Percentiles rank a stretch among this genome's conserved stretches.
Conservation (phyloP, 1,140 invertebrate species). For the Aphidius gifuensis region DNA sequence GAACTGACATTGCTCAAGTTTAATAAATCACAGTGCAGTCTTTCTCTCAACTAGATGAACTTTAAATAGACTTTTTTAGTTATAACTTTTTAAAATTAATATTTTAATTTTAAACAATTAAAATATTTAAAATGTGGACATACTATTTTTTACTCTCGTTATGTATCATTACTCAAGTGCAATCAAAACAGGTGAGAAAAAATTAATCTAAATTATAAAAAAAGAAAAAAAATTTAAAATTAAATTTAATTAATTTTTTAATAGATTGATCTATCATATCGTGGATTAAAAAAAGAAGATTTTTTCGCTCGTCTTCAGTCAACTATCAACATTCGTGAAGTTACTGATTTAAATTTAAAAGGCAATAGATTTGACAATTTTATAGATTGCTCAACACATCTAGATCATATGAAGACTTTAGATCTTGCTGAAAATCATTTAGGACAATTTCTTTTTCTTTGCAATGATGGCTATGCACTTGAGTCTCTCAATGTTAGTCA, state of each 20-base stretch:
- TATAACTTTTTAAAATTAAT: not conserved
- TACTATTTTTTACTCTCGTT: slow-evolving; percentile 1
- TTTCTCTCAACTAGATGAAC: slow-evolving; percentile 28
- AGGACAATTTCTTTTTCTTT: slow-evolving; percentile 47
- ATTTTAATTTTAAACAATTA: not conserved
- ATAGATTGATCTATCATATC: slow-evolving; percentile 45
- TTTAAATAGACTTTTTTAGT: not conserved
- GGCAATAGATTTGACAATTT: slow-evolving; percentile 50
- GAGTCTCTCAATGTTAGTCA: slow-evolving; percentile 46
- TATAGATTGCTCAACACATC: slow-evolving; percentile 48
- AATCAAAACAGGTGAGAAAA: slow-evolving; percentile 12
- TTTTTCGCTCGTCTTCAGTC: slow-evolving; percentile 45
- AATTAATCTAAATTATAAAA: not conserved
- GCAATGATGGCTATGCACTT: slow-evolving; percentile 46
- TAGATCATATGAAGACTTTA: slow-evolving; percentile 35
- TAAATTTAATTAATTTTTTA: slow-evolving; percentile 22
- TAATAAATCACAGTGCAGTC: slow-evolving; percentile 29
- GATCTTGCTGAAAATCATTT: slow-evolving; percentile 50
- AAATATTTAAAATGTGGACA: slow-evolving; percentile 16
- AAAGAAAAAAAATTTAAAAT: not conserved
- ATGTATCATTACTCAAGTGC: not conserved
- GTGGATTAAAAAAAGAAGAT: slow-evolving; percentile 41
- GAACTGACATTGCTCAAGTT: slow-evolving; percentile 35
- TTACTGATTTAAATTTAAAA: slow-evolving; percentile 43
- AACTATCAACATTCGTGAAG: slow-evolving; percentile 34